Evolutionary conservation across 2,113 vertebrate genomes (phyloP), one percentile per base, ranked within the genome.

Genomic region (Platysteira castanea): DNA sequence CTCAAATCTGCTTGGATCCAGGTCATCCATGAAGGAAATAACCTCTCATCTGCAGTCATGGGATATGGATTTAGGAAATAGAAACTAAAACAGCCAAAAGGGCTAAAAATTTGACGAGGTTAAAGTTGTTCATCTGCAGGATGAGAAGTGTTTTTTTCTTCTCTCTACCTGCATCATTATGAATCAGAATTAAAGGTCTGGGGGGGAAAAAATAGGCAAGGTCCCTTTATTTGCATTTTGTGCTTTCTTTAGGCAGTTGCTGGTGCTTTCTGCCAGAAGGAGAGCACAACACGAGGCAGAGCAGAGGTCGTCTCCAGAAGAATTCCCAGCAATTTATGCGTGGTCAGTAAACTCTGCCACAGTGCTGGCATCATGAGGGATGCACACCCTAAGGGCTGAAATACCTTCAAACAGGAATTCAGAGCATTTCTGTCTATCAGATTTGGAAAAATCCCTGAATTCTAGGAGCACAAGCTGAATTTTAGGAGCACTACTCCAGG

Each of bases 151-250:
- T 1, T 12, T 89, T 67, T 60, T 53, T 56, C 23, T 69, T 42
- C 84, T 92, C 70, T 88, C 76, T 30, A 69, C 49, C 76, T 76
- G 65, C 57, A 77, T 46, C 52, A 26, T 90, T 47, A 30, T 0
- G 3, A 52, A 65, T 31, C 17, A 33, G 41, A 82, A 83, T 42
- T 56, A 63, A 67, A 88, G 50, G 39, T 67, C 41, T 46, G 41
- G 18, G 31, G 6, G 11, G 9, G 2, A 0, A 1, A 41, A 46
- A 24, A 39, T 35, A 35, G 50, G 60, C 79, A 78, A 75, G 19
- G 53, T 64, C 63, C 53, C 67, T 91, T 76, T 59, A 93, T 91
- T 88, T 91, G 91, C 87, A 92, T 94, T 92, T 93, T 77, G 56
- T 53, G 89, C 59, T 92, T 52, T 73, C 61, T 87, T 94, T 95